Base-by-base conservation (phyloP, 2,888 invertebrate species). In the Macrosiphum euphorbiae region DNA sequence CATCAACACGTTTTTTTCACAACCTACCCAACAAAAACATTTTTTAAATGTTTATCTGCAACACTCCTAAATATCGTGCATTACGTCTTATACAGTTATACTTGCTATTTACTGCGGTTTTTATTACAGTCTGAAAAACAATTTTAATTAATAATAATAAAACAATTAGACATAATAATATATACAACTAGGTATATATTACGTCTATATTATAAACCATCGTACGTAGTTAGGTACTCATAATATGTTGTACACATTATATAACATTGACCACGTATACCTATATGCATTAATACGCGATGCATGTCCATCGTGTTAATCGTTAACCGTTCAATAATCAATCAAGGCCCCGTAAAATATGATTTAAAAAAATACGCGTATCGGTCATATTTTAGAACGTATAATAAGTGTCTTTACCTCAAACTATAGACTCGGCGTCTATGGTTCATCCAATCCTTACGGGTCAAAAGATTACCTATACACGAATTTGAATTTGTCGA, bases 81-180 rank as follows among this genome's bases (percentile, higher is more conserved):
- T 78, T 35, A 35, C 24, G 52, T 52, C 44, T 78, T 35, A 35
- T 67, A 67, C 67, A n/a, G 13, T n/a, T n/a, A n/a, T 44, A 44
- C 44, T 44, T 7, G 44, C 7, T 44, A 44, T 44, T 16, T 67
- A n/a, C 16, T n/a, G 67, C 35, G 52, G 52, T 20, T 88, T 52
- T 24, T 35, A 52, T 88, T 50, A 87, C 87, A n/a, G 16, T 7
- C 61, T 28, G 16, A 67, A 67, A 50, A 50, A 87, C 47, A 47
- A 11, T 47, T 47, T 47, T 7, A 87, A 85, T 52, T n/a, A n/a
- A 20, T 52, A 87, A 87, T 35, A 88, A 58, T 7, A 44, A 44
- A 58, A 88, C 88, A 50, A 88, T 58, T 89, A 89, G 58, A 89
- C 13, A 58, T 52, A 50, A n/a, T 35, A 88, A 88, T 7, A 88